phyloP scores from a whole-genome alignment of 1,140 invertebrate species.

The Octopus sinensis region DNA sequence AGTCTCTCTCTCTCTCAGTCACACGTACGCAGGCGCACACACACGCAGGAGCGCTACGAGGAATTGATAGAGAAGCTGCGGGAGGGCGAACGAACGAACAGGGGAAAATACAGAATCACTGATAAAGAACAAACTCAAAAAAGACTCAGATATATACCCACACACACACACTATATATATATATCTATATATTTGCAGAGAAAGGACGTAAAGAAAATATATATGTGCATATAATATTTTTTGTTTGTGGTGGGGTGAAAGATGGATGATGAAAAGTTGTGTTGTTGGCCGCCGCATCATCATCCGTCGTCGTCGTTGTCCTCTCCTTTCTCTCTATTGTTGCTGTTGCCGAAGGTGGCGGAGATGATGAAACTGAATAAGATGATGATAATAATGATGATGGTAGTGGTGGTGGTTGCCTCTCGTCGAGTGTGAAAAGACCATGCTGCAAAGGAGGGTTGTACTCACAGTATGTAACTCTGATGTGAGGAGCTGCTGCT shows the following conservation, averaged over 20 bases:
- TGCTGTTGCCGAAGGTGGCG: not conserved
- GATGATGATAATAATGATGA: not conserved
- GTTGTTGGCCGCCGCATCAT: not conserved
- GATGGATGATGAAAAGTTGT: not conserved
- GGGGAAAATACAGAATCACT: not conserved
- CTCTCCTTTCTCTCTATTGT: not conserved
- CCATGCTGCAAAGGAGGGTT: conserved; percentile 25
- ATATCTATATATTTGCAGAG: not conserved
- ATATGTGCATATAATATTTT: not conserved
- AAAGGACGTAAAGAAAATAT: not conserved
- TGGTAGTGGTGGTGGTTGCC: not conserved
- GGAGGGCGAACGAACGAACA: not conserved
- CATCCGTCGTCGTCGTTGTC: not conserved
- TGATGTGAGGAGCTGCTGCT: conserved; percentile 17
- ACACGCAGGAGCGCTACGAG: not conserved
- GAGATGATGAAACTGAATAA: not conserved
- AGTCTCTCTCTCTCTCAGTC: not conserved
- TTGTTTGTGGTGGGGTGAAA: not conserved
- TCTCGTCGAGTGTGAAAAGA: conserved; percentile 17
- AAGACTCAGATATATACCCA: not conserved
- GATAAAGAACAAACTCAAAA: not conserved
- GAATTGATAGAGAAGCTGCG: not conserved
- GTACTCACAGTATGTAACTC: conserved; percentile 27
- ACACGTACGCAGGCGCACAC: not conserved
- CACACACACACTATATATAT: not conserved